Evolutionary conservation across 2,113 vertebrate genomes (phyloP).

Genomic region (Myodes glareolus): DNA sequence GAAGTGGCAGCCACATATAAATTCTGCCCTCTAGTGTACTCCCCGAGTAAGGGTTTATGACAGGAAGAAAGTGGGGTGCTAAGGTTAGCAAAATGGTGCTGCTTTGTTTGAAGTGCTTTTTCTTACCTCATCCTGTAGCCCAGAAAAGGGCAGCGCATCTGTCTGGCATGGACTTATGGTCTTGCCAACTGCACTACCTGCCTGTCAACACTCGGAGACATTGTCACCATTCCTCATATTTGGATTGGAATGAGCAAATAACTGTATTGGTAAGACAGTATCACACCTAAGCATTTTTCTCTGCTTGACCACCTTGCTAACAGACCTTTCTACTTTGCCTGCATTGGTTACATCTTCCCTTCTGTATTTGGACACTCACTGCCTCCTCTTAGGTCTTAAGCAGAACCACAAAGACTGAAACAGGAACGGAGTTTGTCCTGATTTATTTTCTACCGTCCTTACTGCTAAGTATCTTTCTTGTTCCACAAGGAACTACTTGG

Average conservation of each 20-base stretch:
- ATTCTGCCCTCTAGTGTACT: conserved; percentile 33
- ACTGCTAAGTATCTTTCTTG: background rate
- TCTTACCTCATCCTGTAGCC: conserved; percentile 78
- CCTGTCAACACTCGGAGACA: conserved; percentile 43
- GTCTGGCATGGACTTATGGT: conserved; percentile 38
- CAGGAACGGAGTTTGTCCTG: background rate
- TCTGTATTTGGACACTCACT: background rate
- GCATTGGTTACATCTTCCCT: background rate
- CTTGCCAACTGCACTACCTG: conserved; percentile 52
- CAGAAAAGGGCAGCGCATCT: conserved; percentile 20
- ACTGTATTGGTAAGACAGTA: background rate
- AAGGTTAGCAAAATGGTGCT: conserved; percentile 72
- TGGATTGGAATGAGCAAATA: background rate
- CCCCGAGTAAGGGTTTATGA: background rate
- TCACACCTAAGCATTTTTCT: background rate
- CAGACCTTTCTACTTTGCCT: background rate
- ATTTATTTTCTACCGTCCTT: conserved; percentile 1
- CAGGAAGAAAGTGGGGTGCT: background rate
- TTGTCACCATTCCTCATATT: background rate
- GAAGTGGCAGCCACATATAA: conserved; percentile 35
- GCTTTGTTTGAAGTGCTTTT: conserved; percentile 78
- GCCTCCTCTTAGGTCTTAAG: background rate
- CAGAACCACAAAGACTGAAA: background rate
- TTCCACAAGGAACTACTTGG: background rate
- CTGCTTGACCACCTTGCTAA: conserved; percentile 29